Evolutionary conservation across 1,140 invertebrate genomes (phyloP).

Genomic region (Sesamia nonagrioides): DNA sequence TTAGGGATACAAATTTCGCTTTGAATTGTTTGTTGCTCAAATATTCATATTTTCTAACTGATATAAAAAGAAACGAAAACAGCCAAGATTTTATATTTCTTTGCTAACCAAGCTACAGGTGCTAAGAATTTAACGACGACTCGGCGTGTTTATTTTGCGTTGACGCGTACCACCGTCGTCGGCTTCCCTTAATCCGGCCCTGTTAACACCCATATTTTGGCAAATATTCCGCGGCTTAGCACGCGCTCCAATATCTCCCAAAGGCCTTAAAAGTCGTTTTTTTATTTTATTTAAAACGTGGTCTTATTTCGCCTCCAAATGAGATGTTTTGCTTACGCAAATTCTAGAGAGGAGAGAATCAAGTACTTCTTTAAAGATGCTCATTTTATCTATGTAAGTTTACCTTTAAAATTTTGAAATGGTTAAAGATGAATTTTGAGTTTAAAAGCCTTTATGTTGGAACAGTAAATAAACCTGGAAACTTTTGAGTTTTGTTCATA

Average conservation of each 20-base stretch:
- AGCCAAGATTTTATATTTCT: conserved; percentile 14
- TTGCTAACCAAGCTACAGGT: conserved; percentile 33
- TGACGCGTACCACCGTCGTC: conserved; percentile 1
- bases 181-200: conserved; percentile 33
- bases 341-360: conserved; percentile 36
- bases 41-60: background rate
- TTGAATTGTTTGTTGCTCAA: background rate
- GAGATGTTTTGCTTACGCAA: conserved; percentile 56
- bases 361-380: conserved; percentile 46
- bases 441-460: no score
- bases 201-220: conserved; percentile 44
- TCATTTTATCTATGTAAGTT: conserved; percentile 31
- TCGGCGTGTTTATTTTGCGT: conserved; percentile 39
- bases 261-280: conserved; percentile 33
- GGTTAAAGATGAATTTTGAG: conserved; percentile 11
- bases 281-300: conserved; percentile 46
- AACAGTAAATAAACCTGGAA: conserved; percentile 2
- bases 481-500: background rate
- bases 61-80: conserved; percentile 15
- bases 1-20: background rate
- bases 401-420: conserved; percentile 13
- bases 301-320: conserved; percentile 17
- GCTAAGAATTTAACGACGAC: conserved; percentile 30
- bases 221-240: conserved; percentile 32
- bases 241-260: conserved; percentile 24